Conservation (phyloP, 2,888 invertebrate genomes). For the Chirona hameri region DNA sequence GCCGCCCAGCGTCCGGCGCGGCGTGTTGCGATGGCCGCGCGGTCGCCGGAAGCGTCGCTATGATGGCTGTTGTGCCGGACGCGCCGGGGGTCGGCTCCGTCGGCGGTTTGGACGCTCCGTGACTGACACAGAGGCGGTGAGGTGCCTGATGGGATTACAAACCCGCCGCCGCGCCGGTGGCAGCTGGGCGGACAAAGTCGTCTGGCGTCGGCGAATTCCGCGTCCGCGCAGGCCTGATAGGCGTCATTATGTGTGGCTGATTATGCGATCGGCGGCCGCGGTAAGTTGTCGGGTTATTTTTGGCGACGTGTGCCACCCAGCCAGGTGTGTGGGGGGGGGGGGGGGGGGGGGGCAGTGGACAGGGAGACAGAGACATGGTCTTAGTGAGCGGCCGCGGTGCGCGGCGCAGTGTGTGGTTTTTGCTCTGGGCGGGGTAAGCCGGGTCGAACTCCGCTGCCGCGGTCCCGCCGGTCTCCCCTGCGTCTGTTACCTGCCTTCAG, state of each 20-base stretch:
- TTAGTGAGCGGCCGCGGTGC: background rate
- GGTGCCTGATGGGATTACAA: background rate
- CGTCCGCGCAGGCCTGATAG: background rate
- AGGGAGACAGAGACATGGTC: background rate
- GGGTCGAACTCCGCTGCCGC: too few species aligned
- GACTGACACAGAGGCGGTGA: background rate
- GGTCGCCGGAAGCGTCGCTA: background rate
- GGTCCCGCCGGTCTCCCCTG: background rate
- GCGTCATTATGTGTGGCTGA: background rate
- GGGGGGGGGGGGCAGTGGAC: background rate
- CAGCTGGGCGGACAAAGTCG: background rate
- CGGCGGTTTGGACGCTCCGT: background rate
- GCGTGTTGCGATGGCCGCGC: background rate
- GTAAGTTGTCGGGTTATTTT: background rate
- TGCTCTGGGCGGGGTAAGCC: background rate
- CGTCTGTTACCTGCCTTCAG: too few species aligned
- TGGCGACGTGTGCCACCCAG: conserved; percentile 1
- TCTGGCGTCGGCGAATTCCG: background rate
- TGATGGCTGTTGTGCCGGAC: background rate
- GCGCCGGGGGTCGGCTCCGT: background rate
- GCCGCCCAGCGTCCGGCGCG: background rate
- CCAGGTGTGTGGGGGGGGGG: background rate
- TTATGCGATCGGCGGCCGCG: background rate
- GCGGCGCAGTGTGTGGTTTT: background rate
- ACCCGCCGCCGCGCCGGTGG: background rate